Base-by-base conservation (phyloP, 1,140 invertebrate species). In the Meloidogyne exigua region DNA sequence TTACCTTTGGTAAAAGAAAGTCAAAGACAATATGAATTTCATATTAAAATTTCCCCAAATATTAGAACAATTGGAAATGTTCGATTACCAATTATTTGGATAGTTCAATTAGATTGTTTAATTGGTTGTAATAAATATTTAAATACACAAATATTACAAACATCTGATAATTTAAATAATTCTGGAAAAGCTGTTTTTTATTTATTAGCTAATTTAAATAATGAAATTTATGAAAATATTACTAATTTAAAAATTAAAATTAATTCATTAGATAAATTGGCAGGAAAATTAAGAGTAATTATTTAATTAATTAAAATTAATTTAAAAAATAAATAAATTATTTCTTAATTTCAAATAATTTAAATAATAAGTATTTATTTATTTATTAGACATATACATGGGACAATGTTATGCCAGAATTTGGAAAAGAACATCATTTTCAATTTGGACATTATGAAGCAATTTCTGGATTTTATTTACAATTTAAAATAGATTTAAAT, bases 171-270 rank as follows among this genome's bases (percentile, higher is more conserved):
- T 57, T n/a, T 57, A 57, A n/a, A 57, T n/a, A 57, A 57, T 57
- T 18, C 18, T n/a, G 49, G 49, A 10, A 57, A 57, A 57, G n/a
- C 21, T 57, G 49, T 57, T 21, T 57, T 57, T 57, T 57, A 57
- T 57, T 57, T 57, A 57, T 57, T 57, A 57, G 49, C 49, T 57
- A 2, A 21, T 2, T 57, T 57, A 57, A 57, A n/a, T 18, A n/a
- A 21, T 39, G 49, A 57, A 57, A n/a, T 18, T 15, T 57, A 57
- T 57, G 18, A 57, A n/a, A n/a, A 57, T n/a, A 57, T 57, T n/a
- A 57, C 49, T n/a, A 57, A 57, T 57, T 57, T 57, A 57, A 57
- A 57, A 57, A 57, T 57, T 57, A 57, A 57, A 57, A 57, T 57
- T 57, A 57, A 4, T 57, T 57, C 49, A n/a, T n/a, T 57, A 9